Percentiles rank a stretch among this genome's conserved stretches.
Evolutionary conservation across 2,113 vertebrate species (phyloP).

Genomic region (Gulo gulo): DNA sequence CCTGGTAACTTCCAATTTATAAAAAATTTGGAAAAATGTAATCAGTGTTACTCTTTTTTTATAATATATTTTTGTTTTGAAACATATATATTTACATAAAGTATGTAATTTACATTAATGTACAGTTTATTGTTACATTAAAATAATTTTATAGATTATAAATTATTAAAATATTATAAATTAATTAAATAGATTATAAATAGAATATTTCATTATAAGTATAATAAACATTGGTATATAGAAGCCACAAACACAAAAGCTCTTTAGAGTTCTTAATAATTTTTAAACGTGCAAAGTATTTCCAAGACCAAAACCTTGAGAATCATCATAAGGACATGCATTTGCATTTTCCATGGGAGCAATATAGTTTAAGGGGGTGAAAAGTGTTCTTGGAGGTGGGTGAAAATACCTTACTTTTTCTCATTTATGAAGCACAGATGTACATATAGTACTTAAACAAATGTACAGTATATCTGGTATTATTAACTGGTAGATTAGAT

Average conservation of each 20-base stretch:
- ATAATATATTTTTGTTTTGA: not conserved
- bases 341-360: not conserved
- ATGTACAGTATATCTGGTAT: not conserved
- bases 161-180: not conserved
- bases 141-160: not conserved
- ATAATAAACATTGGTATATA: not conserved
- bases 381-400: not conserved
- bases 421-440: not conserved
- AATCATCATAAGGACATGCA: not conserved
- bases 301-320: not conserved
- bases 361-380: not conserved
- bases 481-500: not conserved
- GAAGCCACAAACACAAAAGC: not conserved
- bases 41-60: not conserved
- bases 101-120: not conserved
- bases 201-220: not conserved
- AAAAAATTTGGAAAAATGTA: not conserved
- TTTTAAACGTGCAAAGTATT: not conserved
- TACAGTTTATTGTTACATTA: not conserved
- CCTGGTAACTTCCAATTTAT: not conserved
- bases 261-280: not conserved
- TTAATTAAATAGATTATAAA: too few relatives aligned
- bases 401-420: not conserved
- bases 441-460: not conserved
- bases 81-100: not conserved